Evolutionary conservation across 2,113 vertebrate genomes (phyloP).

Genomic region (Sisor rabdophorus): DNA sequence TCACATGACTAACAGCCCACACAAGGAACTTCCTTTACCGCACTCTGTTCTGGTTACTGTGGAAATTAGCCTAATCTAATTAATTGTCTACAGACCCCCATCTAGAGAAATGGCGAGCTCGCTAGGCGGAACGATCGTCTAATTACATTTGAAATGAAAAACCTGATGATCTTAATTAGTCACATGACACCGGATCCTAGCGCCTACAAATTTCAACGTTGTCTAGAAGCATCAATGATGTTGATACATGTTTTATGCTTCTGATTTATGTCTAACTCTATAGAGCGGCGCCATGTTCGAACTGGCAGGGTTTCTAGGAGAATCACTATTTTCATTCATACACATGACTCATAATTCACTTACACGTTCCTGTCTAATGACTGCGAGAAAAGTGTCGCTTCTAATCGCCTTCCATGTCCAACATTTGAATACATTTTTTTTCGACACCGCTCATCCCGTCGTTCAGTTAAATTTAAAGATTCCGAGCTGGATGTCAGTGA

Average conservation of each 20-base stretch:
- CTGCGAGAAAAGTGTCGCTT: slow-evolving; percentile 10
- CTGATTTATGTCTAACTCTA: background rate
- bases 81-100: slow-evolving; percentile 84
- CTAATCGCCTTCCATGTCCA: background rate
- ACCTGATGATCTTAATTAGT: slow-evolving; percentile 81
- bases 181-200: slow-evolving; percentile 34
- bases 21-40: slow-evolving; percentile 74
- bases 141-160: slow-evolving; percentile 94
- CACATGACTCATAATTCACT: background rate
- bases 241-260: background rate
- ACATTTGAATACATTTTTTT: slow-evolving; percentile 8
- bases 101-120: slow-evolving; percentile 84
- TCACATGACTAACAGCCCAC: slow-evolving; percentile 15
- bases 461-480: slow-evolving; percentile 38
- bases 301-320: background rate
- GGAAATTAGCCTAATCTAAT: slow-evolving; percentile 89
- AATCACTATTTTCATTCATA: background rate
- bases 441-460: slow-evolving; percentile 12
- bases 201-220: slow-evolving; percentile 22
- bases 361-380: background rate
- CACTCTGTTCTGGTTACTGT: slow-evolving; percentile 86
- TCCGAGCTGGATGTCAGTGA: slow-evolving; percentile 38
- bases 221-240: slow-evolving; percentile 13
- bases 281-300: background rate
- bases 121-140: slow-evolving; percentile 88